Percentiles rank a stretch among this genome's conserved stretches.
Conservation (phyloP, 2,113 vertebrate species). For the Cyphomyrus discorhynchus region DNA sequence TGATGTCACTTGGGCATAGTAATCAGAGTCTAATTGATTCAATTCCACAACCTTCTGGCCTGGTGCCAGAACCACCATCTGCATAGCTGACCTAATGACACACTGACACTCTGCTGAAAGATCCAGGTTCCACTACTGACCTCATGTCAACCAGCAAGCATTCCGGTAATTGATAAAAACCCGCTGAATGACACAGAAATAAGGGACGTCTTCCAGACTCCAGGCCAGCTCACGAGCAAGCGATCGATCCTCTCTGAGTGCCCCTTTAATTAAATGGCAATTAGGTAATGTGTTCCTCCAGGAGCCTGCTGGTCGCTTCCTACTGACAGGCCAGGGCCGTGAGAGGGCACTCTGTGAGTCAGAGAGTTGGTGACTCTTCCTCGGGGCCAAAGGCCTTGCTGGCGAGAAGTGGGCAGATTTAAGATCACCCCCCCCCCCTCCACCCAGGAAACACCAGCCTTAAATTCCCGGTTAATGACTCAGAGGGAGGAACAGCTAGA, state of each 20-base stretch:
- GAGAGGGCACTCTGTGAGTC: neutral
- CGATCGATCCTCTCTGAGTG: neutral
- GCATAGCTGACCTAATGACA: neutral
- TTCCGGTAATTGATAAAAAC: neutral
- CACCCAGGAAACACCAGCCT: neutral
- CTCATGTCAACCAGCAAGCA: neutral
- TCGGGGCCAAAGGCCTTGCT: neutral
- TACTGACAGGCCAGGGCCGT: neutral
- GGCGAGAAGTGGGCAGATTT: neutral
- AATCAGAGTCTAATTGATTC: neutral
- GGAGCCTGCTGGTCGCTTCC: neutral
- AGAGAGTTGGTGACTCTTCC: neutral
- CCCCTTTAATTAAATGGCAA: constrained; percentile 5
- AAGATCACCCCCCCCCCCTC: neutral
- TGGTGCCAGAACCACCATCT: neutral
- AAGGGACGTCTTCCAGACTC: neutral
- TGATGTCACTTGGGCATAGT: neutral
- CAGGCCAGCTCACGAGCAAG: neutral
- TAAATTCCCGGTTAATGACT: neutral
- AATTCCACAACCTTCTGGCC: neutral
- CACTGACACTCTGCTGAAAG: neutral
- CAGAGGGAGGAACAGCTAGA: neutral
- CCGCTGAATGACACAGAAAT: neutral
- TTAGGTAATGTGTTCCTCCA: neutral
- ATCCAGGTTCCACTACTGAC: neutral